Evolutionary conservation across 2,888 invertebrate species (phyloP), one percentile per base, ranked within the genome.

Genomic region (Lacanobia wlatinum): DNA sequence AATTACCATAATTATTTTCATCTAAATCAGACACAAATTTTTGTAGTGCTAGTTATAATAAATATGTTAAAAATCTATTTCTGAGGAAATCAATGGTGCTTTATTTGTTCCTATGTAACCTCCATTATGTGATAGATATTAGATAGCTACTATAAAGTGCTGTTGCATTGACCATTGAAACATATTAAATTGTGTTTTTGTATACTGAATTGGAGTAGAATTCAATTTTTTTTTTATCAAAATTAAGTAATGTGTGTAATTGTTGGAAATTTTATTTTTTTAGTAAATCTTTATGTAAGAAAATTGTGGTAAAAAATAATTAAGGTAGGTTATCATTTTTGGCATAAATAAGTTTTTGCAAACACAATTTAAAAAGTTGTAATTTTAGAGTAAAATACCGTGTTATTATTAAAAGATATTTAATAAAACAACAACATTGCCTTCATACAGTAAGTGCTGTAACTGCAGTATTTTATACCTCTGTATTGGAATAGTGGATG

Each of bases 391-490:
- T 58, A 63, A 81, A 60, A 50, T 52, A 59, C 55, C 6, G 40
- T 38, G 18, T 74, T 56, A 52, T 64, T 58, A 73, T 40, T 53
- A 63, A 62, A 64, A 53, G 12, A 43, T 70, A 50, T 76, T 38
- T 55, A 62, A 62, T 56, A 40, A 63, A 60, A 59, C 23, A 55
- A 70, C 46, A 77, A 70, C 53, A 68, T 76, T 74, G 69, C 69
- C 69, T 67, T 69, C 62, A 71, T 64, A 66, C 73, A 78, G 74
- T 71, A 60, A 70, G 40, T 60, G 70, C 77, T 84, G 82, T 76
- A 56, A 76, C 70, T 78, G 53, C 87, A 87, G 85, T 88, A 88
- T 88, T 87, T 86, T 82, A 73, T 78, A 83, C 73, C 79, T 76
- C 72, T 73, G 69, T 78, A 78, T 77, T 77, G 53, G 61, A 78